Evolutionary conservation across 2,888 invertebrate species (phyloP), one percentile per base, ranked within the genome.

Genomic region (Catocala fraxini): DNA sequence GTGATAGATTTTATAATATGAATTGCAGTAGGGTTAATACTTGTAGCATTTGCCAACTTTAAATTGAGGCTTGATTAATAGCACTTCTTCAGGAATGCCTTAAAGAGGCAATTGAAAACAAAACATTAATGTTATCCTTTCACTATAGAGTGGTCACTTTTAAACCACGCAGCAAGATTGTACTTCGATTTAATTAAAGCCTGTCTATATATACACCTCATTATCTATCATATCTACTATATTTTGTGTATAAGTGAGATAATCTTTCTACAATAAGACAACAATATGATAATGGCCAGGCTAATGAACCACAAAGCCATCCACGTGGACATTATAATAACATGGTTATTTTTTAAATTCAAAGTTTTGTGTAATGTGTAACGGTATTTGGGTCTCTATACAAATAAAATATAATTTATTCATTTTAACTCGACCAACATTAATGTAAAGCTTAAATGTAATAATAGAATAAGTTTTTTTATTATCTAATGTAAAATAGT

Each of bases 71-170:
- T 49, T 49, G n/a, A 33, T 49, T 49, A 33, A 51, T n/a, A 51
- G 12, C 6, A 35, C 25, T 51, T 12, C 12, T 35, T 35, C 0
- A 12, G n/a, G 33, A 51, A 35, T 9, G 35, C 12, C 15, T n/a
- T 35, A 12, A 35, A 12, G 49, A 34, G 49, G 35, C 12, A 47
- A 46, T 43, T 47, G 47, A 47, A 15, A 59, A 53, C 52, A 46
- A 51, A 46, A 59, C 10, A 10, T 48, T 34, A n/a, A 48, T 34
- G 12, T 48, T 48, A 11, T 48, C 11, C 13, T 35, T 11, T 35
- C 53, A 42, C 46, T 52, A 54, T 51, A 51, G 51, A 58, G 61
- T 48, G 46, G 46, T 46, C 46, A 46, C 46, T 46, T 46, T 15
- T 46, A 46, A 46, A 46, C 15, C 15, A 6, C 7, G 15, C 15